Percentiles rank a stretch among this genome's conserved stretches.
Conservation (phyloP, 2,113 vertebrate genomes). For the Passer montanus region DNA sequence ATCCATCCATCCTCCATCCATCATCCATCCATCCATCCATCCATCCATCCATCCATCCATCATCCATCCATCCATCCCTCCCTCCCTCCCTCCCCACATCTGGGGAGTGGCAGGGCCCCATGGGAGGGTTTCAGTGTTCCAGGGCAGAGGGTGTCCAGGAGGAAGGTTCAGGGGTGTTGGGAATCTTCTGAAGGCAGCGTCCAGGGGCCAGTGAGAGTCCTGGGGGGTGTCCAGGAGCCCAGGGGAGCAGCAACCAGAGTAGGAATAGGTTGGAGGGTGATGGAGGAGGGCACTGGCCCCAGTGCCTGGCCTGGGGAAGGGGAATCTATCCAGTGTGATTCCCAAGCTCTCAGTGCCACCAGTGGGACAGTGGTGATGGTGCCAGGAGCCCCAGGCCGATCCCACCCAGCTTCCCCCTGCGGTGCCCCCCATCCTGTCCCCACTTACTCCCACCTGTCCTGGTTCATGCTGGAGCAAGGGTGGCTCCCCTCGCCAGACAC, state of each 20-base stretch:
- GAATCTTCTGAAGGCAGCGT: background rate
- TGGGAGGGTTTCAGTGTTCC: background rate
- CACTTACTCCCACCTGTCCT: background rate
- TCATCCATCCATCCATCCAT: too few species aligned
- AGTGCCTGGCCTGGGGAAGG: background rate
- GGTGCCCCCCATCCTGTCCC: background rate
- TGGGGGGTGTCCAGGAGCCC: background rate
- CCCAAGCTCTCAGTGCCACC: accelerated
- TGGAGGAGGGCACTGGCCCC: accelerated
- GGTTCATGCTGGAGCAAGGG: too few species aligned
- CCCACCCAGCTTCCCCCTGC: too few species aligned
- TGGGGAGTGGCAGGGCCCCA: background rate
- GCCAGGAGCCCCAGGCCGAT: accelerated
- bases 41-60: too few species aligned
- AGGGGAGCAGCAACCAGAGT: background rate
- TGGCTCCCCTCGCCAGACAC: background rate
- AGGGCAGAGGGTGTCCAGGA: background rate
- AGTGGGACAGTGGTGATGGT: accelerated
- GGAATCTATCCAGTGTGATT: background rate
- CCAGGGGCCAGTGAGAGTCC: too few species aligned
- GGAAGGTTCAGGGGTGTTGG: accelerated
- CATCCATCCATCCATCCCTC: too few species aligned
- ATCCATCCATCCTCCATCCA: too few species aligned
- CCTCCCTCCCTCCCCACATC: background rate
- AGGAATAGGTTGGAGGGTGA: accelerated